Evolutionary conservation across 2,113 vertebrate species (phyloP).

Genomic region (Pluvianellus socialis): DNA sequence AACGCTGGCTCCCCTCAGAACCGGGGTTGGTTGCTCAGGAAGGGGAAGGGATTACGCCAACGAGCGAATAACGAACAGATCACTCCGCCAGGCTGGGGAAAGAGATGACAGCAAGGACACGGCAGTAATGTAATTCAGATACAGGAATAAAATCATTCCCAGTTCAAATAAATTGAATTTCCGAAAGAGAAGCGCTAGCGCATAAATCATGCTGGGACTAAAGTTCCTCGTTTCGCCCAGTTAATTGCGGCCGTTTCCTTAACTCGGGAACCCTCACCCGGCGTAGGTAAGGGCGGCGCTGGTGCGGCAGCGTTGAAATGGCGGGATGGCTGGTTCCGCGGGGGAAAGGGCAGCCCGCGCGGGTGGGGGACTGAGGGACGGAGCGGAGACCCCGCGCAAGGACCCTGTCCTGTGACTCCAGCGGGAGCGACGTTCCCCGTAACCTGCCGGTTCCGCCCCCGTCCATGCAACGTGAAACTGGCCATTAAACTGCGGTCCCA

Average conservation of each 20-base stretch:
- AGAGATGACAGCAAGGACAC: neutral
- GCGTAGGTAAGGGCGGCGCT: neutral
- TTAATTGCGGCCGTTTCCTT: neutral
- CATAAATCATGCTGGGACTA: neutral
- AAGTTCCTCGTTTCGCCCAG: neutral
- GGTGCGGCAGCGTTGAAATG: neutral
- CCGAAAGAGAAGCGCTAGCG: neutral
- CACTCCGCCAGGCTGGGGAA: neutral
- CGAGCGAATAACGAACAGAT: neutral
- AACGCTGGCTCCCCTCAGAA: neutral
- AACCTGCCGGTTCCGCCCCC: fast-evolving
- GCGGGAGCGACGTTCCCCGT: neutral
- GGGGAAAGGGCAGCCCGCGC: fast-evolving
- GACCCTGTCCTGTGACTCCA: neutral
- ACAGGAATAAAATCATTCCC: neutral
- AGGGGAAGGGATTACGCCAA: neutral
- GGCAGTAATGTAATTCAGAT: neutral
- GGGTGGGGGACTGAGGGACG: neutral
- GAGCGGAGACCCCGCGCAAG: neutral
- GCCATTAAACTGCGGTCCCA: neutral
- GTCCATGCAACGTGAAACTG: neutral
- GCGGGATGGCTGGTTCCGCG: neutral
- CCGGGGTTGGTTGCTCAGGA: neutral
- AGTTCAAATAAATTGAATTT: neutral
- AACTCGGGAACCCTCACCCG: neutral